phyloP scores from a whole-genome alignment of 2,113 vertebrate genomes.

The Pimephales promelas region DNA sequence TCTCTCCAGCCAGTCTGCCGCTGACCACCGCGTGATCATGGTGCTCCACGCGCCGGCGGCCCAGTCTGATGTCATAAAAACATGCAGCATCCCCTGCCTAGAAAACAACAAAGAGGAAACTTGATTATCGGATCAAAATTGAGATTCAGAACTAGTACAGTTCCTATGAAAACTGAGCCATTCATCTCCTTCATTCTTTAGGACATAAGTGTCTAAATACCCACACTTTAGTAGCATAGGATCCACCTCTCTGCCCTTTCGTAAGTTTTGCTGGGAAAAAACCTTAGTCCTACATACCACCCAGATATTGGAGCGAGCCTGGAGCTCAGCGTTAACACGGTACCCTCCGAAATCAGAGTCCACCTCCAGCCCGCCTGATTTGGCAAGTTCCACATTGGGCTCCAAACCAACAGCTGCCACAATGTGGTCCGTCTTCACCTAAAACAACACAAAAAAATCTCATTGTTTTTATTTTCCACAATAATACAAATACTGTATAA shows the following conservation, averaged over 20 bases:
- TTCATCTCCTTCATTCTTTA: neutral
- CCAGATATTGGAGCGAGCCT: constrained; percentile 97
- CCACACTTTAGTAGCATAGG: neutral
- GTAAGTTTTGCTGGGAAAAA: neutral
- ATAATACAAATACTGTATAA: neutral
- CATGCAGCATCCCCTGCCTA: constrained; percentile 96
- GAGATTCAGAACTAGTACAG: neutral
- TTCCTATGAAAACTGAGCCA: neutral
- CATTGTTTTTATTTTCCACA: no score
- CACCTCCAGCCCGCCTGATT: constrained; percentile 92
- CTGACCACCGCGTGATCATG: constrained; percentile 97
- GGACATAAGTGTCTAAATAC: neutral
- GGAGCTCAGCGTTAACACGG: constrained; percentile 93
- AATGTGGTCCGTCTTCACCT: constrained; percentile 94
- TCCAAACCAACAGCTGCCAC: constrained; percentile 96
- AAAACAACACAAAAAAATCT: neutral
- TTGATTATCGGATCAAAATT: neutral
- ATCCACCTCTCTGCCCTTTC: neutral
- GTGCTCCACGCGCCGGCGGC: constrained; percentile 92
- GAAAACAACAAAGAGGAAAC: constrained; percentile 25
- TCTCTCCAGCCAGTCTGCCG: constrained; percentile 93
- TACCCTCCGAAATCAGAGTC: constrained; percentile 96
- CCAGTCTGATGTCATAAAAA: constrained; percentile 97
- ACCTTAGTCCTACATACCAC: constrained; percentile 82
- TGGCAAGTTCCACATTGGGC: constrained; percentile 91